A percentile compares a stretch with the other conserved stretches of the same genome.
phyloP scores from a whole-genome alignment of 1,140 invertebrate genomes.

The Drosophila pruinosa region DNA sequence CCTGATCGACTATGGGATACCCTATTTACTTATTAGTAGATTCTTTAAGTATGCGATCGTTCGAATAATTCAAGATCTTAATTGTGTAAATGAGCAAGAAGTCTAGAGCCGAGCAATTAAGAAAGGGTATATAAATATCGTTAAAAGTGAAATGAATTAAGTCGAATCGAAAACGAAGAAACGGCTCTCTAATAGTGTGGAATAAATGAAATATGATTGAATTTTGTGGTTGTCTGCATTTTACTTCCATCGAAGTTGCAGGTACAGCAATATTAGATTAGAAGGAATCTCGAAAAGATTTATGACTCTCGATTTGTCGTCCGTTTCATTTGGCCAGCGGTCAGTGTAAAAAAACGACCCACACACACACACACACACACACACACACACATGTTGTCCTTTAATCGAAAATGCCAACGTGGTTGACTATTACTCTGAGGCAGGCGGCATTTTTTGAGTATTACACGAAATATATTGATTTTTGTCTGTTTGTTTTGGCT shows the following conservation, averaged over 20 bases:
- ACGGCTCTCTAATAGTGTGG: constrained; percentile 29
- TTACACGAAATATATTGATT: constrained; percentile 72
- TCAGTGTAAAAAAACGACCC: not conserved
- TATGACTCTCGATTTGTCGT: constrained; percentile 40
- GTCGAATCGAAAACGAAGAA: not conserved
- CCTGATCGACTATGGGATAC: not conserved
- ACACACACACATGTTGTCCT: not conserved
- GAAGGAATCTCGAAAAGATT: not conserved
- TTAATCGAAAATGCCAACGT: constrained; percentile 23
- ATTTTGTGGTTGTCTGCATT: constrained; percentile 43
- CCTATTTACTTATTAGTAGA: not conserved
- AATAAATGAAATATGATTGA: constrained; percentile 55
- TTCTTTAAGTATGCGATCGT: too few species aligned
- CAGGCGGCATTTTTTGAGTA: constrained; percentile 1
- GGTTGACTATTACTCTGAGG: not conserved
- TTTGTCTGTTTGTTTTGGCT: constrained; percentile 76
- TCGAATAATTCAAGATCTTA: too few species aligned
- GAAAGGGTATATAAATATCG: constrained; percentile 12
- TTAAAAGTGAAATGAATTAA: not conserved
- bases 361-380: not conserved
- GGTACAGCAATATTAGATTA: not conserved
- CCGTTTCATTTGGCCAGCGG: constrained; percentile 13
- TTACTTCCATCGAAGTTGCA: not conserved
- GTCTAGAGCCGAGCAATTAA: too few species aligned
- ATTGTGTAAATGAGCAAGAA: too few species aligned